Conservation (phyloP, 23 tunicate genomes). For the Trididemnum miniatum region DNA sequence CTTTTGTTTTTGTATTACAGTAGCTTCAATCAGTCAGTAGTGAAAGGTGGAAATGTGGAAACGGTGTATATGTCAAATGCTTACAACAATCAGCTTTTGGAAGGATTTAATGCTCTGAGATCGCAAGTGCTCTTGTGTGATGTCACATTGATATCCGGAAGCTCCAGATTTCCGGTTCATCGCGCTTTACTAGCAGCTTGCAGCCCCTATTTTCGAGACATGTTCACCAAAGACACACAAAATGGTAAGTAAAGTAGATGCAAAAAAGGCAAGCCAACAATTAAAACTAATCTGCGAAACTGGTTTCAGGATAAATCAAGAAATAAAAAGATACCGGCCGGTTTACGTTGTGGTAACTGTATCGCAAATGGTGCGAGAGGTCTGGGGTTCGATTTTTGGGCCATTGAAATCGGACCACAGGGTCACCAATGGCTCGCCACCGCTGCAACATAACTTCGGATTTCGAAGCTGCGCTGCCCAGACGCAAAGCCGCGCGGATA, state of each 20-base stretch:
- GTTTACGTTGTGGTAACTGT: too few species aligned
- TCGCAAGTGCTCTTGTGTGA: constrained; percentile 82
- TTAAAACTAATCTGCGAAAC: too few species aligned
- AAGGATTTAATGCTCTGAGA: constrained; percentile 84
- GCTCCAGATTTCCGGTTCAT: constrained; percentile 85
- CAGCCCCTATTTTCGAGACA: constrained; percentile 90
- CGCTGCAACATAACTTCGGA: too few species aligned
- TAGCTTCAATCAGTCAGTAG: constrained; percentile 22
- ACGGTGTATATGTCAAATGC: constrained; percentile 88
- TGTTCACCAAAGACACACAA: constrained; percentile 96
- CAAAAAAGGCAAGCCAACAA: too few species aligned
- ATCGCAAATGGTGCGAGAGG: too few species aligned
- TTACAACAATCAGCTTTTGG: constrained; percentile 80
- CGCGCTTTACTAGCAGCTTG: constrained; percentile 95
- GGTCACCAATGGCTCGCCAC: too few species aligned
- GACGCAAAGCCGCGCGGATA: too few species aligned
- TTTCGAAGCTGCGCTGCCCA: too few species aligned
- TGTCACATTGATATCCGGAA: constrained; percentile 96
- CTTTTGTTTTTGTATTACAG: constrained; percentile 19
- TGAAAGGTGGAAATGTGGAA: constrained; percentile 70
- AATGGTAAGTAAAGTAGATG: constrained; percentile 70
- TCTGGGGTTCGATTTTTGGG: too few species aligned
- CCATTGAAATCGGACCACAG: too few species aligned
- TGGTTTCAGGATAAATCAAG: too few species aligned
- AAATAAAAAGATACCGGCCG: too few species aligned